Evolutionary conservation across 2,113 vertebrate species (phyloP).

Genomic region (Baryphthengus martii): DNA sequence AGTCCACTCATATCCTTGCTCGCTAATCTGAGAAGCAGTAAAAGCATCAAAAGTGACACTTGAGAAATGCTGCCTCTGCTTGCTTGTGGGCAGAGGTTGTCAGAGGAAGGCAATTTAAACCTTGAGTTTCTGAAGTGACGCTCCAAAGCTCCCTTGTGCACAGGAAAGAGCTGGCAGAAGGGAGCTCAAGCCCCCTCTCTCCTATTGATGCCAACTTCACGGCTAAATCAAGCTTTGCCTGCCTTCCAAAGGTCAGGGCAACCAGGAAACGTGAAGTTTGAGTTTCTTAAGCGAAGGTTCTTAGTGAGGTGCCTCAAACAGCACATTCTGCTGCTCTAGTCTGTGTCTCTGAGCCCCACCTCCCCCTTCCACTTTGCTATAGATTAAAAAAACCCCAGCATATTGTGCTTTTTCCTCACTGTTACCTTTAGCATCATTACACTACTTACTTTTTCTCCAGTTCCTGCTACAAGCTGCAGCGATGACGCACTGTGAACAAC

Average conservation of each 20-base stretch:
- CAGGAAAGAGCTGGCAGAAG: neutral
- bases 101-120: neutral
- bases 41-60: neutral
- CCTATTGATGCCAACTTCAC: neutral
- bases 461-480: neutral
- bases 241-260: neutral
- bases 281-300: neutral
- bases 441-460: neutral
- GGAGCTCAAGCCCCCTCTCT: neutral
- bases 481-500: neutral
- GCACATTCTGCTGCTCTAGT: neutral
- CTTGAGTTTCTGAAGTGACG: neutral
- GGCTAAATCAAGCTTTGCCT: neutral
- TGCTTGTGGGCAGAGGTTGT: neutral
- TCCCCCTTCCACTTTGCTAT: neutral
- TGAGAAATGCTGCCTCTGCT: neutral
- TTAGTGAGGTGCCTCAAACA: neutral
- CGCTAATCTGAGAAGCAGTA: neutral
- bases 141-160: neutral
- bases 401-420: neutral
- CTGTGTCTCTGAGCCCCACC: neutral
- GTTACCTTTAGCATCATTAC: neutral
- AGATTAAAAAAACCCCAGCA: neutral
- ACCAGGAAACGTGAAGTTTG: neutral
- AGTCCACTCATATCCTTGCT: neutral